These are phyloP conservation scores for Cepaea hortensis DNA, from an alignment of 2,888 invertebrate species.

Conservation along the genomic window DNA sequence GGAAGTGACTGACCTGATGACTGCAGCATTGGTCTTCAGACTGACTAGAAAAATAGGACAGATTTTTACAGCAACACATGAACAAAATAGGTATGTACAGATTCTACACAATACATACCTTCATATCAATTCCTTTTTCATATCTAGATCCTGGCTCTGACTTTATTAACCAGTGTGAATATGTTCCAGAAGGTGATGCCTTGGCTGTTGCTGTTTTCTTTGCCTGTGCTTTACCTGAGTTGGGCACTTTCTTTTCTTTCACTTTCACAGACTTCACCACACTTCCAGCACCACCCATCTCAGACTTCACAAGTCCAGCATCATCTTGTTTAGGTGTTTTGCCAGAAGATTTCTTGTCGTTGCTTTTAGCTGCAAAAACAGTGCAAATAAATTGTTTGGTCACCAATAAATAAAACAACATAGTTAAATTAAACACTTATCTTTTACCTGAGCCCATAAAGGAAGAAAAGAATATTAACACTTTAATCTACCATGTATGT, in stretches of 20 bases:
- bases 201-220: neutral
- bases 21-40: too few relatives aligned
- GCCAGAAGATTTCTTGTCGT: neutral
- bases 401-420: too few relatives aligned
- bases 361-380: neutral
- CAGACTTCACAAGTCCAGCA: neutral
- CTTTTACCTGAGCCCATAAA: too few relatives aligned
- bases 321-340: neutral
- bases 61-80: neutral
- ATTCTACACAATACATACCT: conserved; percentile 56
- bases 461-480: too few relatives aligned
- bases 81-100: too few relatives aligned
- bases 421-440: too few relatives aligned
- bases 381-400: neutral
- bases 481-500: too few relatives aligned
- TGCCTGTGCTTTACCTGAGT: neutral
- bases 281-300: neutral
- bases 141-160: conserved; percentile 72
- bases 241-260: neutral
- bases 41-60: neutral
- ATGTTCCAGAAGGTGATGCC: neutral
- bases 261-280: neutral
- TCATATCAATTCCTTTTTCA: conserved; percentile 72
- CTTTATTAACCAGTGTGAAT: conserved; percentile 69
- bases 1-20: too few relatives aligned